These are phyloP conservation scores for Ectemnius continuus DNA, from an alignment of 2,888 invertebrate genomes.

Conservation along the genomic window DNA sequence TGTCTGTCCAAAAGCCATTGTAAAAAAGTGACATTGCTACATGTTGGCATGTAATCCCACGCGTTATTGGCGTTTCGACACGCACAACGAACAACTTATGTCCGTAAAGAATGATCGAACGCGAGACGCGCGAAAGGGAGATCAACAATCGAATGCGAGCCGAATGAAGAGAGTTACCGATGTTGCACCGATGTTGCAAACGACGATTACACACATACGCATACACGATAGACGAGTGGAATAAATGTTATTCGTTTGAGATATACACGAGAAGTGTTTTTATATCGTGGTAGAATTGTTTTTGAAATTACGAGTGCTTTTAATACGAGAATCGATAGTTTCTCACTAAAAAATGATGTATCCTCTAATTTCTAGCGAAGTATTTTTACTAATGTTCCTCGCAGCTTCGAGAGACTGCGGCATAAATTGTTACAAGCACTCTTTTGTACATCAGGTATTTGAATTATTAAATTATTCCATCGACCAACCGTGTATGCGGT, in stretches of 20 bases:
- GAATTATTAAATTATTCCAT: neutral
- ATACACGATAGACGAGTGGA: slow-evolving; percentile 51
- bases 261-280: slow-evolving; percentile 48
- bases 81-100: slow-evolving; percentile 40
- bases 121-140: slow-evolving; percentile 18
- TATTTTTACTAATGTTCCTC: neutral
- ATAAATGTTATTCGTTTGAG: slow-evolving; percentile 66
- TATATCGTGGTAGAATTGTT: slow-evolving; percentile 34
- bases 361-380: neutral
- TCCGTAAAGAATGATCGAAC: slow-evolving; percentile 31
- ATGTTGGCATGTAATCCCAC: slow-evolving; percentile 18
- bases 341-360: slow-evolving; percentile 10
- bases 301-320: slow-evolving; percentile 31
- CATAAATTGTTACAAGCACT: neutral
- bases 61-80: slow-evolving; percentile 30
- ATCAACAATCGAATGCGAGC: slow-evolving; percentile 48
- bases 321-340: slow-evolving; percentile 24
- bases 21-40: slow-evolving; percentile 16
- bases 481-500: neutral
- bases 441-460: neutral
- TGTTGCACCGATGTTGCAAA: neutral
- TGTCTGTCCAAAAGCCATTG: slow-evolving; percentile 35
- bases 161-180: neutral
- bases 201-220: neutral
- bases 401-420: neutral